Conservation (phyloP, 2,113 vertebrate genomes). For the Scytalopus superciliaris region DNA sequence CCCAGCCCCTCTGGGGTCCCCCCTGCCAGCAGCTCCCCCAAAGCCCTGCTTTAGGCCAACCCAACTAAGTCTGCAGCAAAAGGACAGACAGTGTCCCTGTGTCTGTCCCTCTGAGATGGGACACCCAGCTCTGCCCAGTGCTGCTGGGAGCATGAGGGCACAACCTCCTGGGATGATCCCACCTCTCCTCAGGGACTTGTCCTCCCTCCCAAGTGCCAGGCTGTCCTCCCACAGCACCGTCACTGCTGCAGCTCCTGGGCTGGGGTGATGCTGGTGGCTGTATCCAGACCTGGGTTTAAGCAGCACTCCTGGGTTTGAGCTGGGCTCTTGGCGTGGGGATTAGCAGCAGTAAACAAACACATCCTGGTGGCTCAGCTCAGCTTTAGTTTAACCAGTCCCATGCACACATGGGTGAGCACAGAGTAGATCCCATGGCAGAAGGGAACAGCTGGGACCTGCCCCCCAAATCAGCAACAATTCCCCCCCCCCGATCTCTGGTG, state of each 20-base stretch:
- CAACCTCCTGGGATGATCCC: fast-evolving
- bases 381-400: not conserved
- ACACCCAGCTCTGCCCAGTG: fast-evolving
- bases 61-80: fast-evolving
- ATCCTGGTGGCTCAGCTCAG: not conserved
- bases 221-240: fast-evolving
- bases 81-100: fast-evolving
- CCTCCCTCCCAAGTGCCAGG: not conserved
- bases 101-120: fast-evolving
- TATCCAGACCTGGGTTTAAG: not conserved
- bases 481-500: not conserved
- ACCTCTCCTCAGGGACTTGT: not conserved
- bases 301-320: not conserved
- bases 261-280: not conserved
- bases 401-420: fast-evolving
- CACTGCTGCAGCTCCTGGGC: fast-evolving
- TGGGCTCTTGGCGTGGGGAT: not conserved
- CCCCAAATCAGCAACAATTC: not conserved
- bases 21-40: not conserved
- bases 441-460: not conserved
- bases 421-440: not conserved
- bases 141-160: not conserved
- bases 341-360: not conserved
- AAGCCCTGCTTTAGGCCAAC: not conserved
- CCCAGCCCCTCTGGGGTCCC: not conserved